Evolutionary conservation across 2,113 vertebrate genomes (phyloP).

Genomic region (Calidris pugnax): DNA sequence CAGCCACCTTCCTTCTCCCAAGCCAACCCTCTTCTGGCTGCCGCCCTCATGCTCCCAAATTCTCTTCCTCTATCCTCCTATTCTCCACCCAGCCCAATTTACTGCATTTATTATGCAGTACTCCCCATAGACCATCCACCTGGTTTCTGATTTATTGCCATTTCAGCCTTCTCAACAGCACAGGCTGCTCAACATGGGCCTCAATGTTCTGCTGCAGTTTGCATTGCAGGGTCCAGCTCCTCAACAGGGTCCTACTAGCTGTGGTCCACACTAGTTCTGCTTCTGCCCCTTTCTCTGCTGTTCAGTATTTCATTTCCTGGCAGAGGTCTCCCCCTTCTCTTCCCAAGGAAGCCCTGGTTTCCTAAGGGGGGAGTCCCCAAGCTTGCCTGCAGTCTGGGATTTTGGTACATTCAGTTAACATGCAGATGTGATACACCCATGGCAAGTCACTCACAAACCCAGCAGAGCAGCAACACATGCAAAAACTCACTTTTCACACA

Average conservation of each 20-base stretch:
- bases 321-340: not conserved
- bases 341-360: not conserved
- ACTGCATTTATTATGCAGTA: not conserved
- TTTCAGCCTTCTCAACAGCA: not conserved
- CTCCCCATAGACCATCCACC: not conserved
- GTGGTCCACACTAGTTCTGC: not conserved
- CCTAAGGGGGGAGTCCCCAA: not conserved
- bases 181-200: not conserved
- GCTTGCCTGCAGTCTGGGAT: not conserved
- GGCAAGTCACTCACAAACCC: not conserved
- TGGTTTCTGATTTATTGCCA: not conserved
- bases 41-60: not conserved
- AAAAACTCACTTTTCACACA: not conserved
- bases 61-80: not conserved
- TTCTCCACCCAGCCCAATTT: not conserved
- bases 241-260: not conserved
- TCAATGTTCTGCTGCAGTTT: rapidly evolving
- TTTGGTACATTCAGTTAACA: not conserved
- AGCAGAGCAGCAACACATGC: not conserved
- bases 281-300: not conserved
- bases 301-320: not conserved
- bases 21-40: not conserved
- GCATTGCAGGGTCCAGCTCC: not conserved
- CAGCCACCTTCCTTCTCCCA: not conserved
- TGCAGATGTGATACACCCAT: not conserved